Evolutionary conservation across 2,797 vertebrate species (phyloP).

Genomic region (Astyanax mexicanus): DNA sequence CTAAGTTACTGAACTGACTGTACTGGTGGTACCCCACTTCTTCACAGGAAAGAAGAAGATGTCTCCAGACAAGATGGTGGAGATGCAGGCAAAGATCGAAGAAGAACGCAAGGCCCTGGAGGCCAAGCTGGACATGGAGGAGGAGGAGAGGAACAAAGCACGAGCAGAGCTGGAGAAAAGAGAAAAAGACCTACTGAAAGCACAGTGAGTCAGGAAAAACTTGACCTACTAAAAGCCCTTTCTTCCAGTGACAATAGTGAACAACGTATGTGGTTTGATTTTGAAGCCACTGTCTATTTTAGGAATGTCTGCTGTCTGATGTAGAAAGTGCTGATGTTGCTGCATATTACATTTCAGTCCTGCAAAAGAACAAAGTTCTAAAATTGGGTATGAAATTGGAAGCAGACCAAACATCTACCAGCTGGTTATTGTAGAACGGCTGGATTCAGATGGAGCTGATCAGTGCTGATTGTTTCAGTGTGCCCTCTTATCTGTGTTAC

Average conservation of each 20-base stretch:
- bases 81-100: slow-evolving; percentile 99
- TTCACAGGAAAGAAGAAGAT: slow-evolving; percentile 95
- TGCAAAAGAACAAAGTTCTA: no score
- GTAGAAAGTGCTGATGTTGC: neutral
- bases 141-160: slow-evolving; percentile 98
- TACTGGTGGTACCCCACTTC: slow-evolving; percentile 41
- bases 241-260: neutral
- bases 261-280: neutral
- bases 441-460: no score
- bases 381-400: no score
- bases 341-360: no score
- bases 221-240: neutral
- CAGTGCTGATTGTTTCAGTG: no score
- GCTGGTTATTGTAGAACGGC: no score
- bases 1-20: no score
- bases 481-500: no score
- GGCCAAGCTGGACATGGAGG: slow-evolving; percentile 98
- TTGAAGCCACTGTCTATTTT: no score
- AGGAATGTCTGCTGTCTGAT: no score
- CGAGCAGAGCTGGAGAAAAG: slow-evolving; percentile 95
- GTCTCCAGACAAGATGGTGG: slow-evolving; percentile 96
- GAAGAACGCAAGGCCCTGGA: slow-evolving; percentile 96
- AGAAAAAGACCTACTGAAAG: slow-evolving; percentile 97
- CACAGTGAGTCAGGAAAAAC: slow-evolving; percentile 86
- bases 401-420: no score